phyloP scores from a whole-genome alignment of 2,888 invertebrate species.

The Cosmia trapezina region DNA sequence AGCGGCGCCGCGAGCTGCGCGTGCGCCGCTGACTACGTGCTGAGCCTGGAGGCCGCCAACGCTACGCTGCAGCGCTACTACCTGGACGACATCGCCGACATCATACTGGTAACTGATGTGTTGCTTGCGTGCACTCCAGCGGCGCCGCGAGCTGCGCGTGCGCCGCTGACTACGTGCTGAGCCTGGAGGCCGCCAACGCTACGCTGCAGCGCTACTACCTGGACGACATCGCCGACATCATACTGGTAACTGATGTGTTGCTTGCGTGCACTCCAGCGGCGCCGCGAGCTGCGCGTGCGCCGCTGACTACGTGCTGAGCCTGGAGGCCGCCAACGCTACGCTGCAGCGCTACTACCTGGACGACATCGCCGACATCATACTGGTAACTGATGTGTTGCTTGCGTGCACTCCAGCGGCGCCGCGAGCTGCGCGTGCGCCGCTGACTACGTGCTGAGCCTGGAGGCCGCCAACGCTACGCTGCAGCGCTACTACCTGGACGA shows the following conservation, averaged over 20 bases:
- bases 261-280: slow-evolving; percentile 91
- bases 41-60: slow-evolving; percentile 98
- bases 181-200: slow-evolving; percentile 98
- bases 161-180: slow-evolving; percentile 98
- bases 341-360: slow-evolving; percentile 99
- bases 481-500: slow-evolving; percentile 99
- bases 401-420: slow-evolving; percentile 92
- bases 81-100: slow-evolving; percentile 98
- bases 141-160: slow-evolving; percentile 97
- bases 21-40: slow-evolving; percentile 98
- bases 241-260: slow-evolving; percentile 81
- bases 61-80: slow-evolving; percentile 99
- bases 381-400: slow-evolving; percentile 63
- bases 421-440: slow-evolving; percentile 98
- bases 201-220: slow-evolving; percentile 99
- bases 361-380: slow-evolving; percentile 97
- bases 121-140: slow-evolving; percentile 86
- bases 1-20: slow-evolving; percentile 97
- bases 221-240: slow-evolving; percentile 98
- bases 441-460: slow-evolving; percentile 97
- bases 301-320: slow-evolving; percentile 98
- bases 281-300: slow-evolving; percentile 97
- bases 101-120: slow-evolving; percentile 90
- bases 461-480: slow-evolving; percentile 98
- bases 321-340: slow-evolving; percentile 98